phyloP scores from a whole-genome alignment of 2,113 vertebrate species.

The Pangasianodon gigas region DNA sequence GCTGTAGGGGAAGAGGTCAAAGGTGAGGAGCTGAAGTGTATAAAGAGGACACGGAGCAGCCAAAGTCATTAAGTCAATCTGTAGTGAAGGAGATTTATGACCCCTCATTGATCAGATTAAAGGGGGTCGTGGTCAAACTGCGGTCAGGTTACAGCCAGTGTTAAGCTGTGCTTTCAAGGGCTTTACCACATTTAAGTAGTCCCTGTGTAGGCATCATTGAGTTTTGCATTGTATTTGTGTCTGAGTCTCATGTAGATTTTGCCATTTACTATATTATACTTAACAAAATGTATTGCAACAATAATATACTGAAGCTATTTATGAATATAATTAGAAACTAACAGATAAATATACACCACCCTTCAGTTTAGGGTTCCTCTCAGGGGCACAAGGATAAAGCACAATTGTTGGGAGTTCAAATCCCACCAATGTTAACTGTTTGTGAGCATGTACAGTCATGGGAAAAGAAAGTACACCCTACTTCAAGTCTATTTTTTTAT shows the following conservation, averaged over 20 bases:
- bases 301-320: not conserved
- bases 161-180: not conserved
- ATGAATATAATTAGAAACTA: not conserved
- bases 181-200: not conserved
- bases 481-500: not conserved
- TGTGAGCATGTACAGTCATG: not conserved
- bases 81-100: constrained; percentile 50
- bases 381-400: not conserved
- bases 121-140: constrained; percentile 45
- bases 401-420: not conserved
- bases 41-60: constrained; percentile 46
- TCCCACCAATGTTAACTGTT: too few species aligned
- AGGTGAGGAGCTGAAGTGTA: constrained; percentile 44
- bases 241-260: not conserved
- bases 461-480: not conserved
- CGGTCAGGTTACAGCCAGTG: constrained; percentile 37
- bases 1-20: constrained; percentile 46
- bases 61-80: constrained; percentile 50
- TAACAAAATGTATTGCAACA: not conserved
- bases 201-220: constrained; percentile 23
- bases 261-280: not conserved
- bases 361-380: not conserved
- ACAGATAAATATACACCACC: not conserved
- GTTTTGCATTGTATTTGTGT: not conserved
- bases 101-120: constrained; percentile 43